These are phyloP conservation scores for Scarus forsteni DNA, from an alignment of 2,797 vertebrate genomes.

Conservation along the genomic window DNA sequence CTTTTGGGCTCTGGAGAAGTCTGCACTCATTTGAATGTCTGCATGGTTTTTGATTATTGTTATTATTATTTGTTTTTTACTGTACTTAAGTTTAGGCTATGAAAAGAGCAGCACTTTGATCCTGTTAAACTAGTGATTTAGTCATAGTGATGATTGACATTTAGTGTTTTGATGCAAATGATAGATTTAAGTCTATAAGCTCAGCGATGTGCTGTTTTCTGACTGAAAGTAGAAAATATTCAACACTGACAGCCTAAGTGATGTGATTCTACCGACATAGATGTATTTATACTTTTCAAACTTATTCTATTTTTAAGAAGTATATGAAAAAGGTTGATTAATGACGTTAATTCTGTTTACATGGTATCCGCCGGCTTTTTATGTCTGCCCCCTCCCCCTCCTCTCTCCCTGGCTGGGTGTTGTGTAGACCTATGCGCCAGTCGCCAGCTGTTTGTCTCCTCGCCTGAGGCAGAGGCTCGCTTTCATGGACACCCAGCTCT, in stretches of 20 bases:
- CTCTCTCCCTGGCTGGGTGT: conserved; percentile 71
- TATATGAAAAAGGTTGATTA: conserved; percentile 32
- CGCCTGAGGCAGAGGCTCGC: conserved; percentile 85
- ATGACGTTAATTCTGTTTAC: conserved; percentile 77
- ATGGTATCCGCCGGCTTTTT: conserved; percentile 78
- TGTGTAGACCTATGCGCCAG: conserved; percentile 85
- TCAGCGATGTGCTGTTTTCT: conserved; percentile 37
- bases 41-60: neutral
- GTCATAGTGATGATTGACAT: neutral
- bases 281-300: conserved; percentile 28
- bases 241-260: conserved; percentile 22
- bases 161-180: neutral
- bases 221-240: conserved; percentile 54
- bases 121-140: neutral
- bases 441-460: conserved; percentile 86
- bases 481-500: conserved; percentile 84
- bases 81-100: conserved; percentile 1
- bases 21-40: too few species aligned
- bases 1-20: too few species aligned
- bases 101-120: neutral
- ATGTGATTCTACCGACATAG: conserved; percentile 23
- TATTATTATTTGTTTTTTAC: neutral
- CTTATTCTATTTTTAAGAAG: conserved; percentile 40
- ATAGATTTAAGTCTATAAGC: neutral
- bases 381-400: conserved; percentile 73